Percentiles rank a stretch among this genome's conserved stretches.
These are phyloP conservation scores for Bellardia pandia DNA, from an alignment of 2,888 invertebrate genomes.

Conservation along the genomic window DNA sequence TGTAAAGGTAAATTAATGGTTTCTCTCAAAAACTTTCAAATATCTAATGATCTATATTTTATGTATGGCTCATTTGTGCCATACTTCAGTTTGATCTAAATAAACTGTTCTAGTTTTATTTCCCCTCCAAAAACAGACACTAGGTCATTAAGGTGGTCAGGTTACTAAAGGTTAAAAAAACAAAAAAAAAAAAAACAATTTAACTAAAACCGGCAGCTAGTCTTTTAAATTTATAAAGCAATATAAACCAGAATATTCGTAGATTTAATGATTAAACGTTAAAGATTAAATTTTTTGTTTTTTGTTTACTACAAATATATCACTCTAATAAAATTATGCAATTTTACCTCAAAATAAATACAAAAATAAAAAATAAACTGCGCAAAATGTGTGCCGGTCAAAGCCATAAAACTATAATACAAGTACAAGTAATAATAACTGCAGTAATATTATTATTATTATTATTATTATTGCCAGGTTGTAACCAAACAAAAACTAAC, in stretches of 20 bases:
- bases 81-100: neutral
- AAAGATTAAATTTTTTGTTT: constrained; percentile 36
- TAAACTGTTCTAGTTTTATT: constrained; percentile 12
- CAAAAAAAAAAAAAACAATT: too few species aligned
- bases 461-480: constrained; percentile 20
- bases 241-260: neutral
- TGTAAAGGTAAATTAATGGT: too few species aligned
- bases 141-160: constrained; percentile 30
- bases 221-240: neutral
- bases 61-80: neutral
- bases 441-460: constrained; percentile 56
- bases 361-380: neutral
- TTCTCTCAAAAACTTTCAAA: too few species aligned
- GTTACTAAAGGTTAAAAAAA: constrained; percentile 26
- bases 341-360: neutral
- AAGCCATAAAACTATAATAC: constrained; percentile 49
- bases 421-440: constrained; percentile 50
- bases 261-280: constrained; percentile 41
- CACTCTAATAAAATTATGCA: constrained; percentile 48
- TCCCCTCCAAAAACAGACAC: neutral
- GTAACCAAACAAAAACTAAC: constrained; percentile 12
- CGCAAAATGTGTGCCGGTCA: constrained; percentile 31
- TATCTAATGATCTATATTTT: neutral
- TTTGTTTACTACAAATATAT: constrained; percentile 5
- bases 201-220: constrained; percentile 46